Evolutionary conservation across 1,140 invertebrate species (phyloP).

Genomic region (Uloborus diversus): DNA sequence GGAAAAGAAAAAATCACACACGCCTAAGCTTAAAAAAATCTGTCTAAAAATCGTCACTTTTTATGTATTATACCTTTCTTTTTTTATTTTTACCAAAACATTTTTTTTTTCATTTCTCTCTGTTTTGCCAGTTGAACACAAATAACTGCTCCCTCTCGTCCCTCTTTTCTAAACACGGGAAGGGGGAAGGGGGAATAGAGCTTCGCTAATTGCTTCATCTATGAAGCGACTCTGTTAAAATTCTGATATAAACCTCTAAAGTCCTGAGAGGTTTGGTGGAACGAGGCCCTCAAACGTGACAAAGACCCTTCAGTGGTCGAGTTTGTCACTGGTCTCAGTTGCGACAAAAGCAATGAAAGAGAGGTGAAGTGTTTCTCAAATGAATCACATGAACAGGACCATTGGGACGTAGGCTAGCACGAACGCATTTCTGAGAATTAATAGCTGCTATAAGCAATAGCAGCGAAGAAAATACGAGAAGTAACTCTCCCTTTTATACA

Average conservation of each 20-base stretch:
- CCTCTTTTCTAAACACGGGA: too few species aligned
- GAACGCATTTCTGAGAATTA: constrained; percentile 53
- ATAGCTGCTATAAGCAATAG: constrained; percentile 53
- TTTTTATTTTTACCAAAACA: too few species aligned
- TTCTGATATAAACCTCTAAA: constrained; percentile 13
- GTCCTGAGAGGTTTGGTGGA: not conserved
- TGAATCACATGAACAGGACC: constrained; percentile 49
- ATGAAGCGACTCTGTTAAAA: constrained; percentile 25
- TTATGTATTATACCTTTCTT: too few species aligned
- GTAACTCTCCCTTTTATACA: too few species aligned
- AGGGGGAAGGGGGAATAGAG: too few species aligned
- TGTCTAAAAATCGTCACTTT: too few species aligned
- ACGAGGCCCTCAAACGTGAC: constrained; percentile 18
- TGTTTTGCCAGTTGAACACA: too few species aligned
- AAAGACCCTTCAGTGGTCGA: constrained; percentile 9
- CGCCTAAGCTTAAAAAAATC: too few species aligned
- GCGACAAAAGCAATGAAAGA: constrained; percentile 52
- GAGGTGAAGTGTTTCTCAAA: constrained; percentile 39
- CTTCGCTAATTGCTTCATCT: constrained; percentile 22
- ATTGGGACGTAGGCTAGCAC: constrained; percentile 31
- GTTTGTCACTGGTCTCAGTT: constrained; percentile 30
- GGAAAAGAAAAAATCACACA: too few species aligned
- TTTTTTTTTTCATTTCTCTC: too few species aligned
- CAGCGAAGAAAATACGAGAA: constrained; percentile 34
- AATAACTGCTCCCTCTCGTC: too few species aligned